Evolutionary conservation across 2,888 invertebrate genomes (phyloP).

Genomic region (Chrysomela aeneicollis): DNA sequence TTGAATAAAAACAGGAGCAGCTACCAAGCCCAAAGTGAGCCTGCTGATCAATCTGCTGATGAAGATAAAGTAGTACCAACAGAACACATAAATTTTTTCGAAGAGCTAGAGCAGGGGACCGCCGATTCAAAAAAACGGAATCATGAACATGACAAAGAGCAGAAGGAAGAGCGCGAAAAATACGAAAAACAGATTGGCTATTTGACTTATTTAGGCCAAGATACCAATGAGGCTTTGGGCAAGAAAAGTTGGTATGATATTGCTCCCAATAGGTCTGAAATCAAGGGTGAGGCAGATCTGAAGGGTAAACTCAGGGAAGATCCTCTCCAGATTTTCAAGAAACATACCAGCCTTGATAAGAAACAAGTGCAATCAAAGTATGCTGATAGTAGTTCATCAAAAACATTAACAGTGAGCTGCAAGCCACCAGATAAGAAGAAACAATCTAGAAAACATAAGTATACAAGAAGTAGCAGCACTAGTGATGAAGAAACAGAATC

Average conservation of each 20-base stretch:
- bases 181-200: slow-evolving; percentile 98
- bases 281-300: slow-evolving; percentile 69
- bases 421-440: neutral
- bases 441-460: slow-evolving; percentile 40
- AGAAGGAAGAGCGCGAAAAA: slow-evolving; percentile 91
- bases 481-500: slow-evolving; percentile 29
- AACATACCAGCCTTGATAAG: slow-evolving; percentile 58
- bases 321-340: slow-evolving; percentile 77
- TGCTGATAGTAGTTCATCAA: neutral
- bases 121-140: slow-evolving; percentile 73
- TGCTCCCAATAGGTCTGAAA: slow-evolving; percentile 66
- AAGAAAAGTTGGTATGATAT: slow-evolving; percentile 91
- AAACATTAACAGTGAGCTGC: neutral
- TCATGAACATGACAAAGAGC: slow-evolving; percentile 87
- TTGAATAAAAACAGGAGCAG: slow-evolving; percentile 72
- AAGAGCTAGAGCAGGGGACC: slow-evolving; percentile 80
- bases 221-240: slow-evolving; percentile 85
- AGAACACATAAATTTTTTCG: slow-evolving; percentile 67
- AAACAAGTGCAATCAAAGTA: slow-evolving; percentile 27
- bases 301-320: slow-evolving; percentile 75
- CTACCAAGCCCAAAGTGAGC: slow-evolving; percentile 58
- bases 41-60: neutral
- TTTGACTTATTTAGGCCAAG: slow-evolving; percentile 94
- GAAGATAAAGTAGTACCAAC: slow-evolving; percentile 19
- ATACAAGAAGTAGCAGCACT: slow-evolving; percentile 53